Base-by-base conservation (phyloP, 2,888 invertebrate species). In the Parnassius glacialis region DNA sequence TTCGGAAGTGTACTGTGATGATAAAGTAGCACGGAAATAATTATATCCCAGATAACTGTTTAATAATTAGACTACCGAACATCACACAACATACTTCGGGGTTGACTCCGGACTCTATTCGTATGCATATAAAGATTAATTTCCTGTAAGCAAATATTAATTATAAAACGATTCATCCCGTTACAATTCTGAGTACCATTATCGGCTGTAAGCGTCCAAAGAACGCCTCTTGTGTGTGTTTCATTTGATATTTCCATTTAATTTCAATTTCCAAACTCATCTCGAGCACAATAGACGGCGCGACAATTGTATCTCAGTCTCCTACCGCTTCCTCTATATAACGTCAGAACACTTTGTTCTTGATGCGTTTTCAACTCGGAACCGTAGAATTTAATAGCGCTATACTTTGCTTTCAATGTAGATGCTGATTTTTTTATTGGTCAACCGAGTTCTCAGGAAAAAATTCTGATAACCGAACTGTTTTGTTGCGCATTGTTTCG, bases 191-290 rank as follows among this genome's bases (percentile, higher is more conserved):
- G 74, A 74, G 71, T 67, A 73, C 74, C 70, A 77, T 84, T 83
- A 83, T 83, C 76, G 70, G 53, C 60, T 65, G 68, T 68, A 74
- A 74, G 78, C 76, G 74, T 66, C 72, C 75, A 78, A 79, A 79
- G 77, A 79, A 74, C 70, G 67, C 68, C 76, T 67, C 71, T 72
- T 70, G 70, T 73, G 70, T 67, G 76, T 78, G 72, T 80, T 80
- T 79, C 80, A 79, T 85, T 84, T 82, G 80, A 85, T 85, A 86
- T 84, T 86, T 84, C 84, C 80, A 81, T 83, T 83, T 79, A 84
- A 87, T 83, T 51, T 83, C 83, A 84, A 86, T 86, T 82, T 80
- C 78, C 78, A 77, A 82, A 82, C 81, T 85, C 84, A 83, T 85
- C 79, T 79, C 68, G 62, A 61, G 67, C 65, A 81, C 80, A 83